Conservation (phyloP, 2,113 vertebrate genomes). For the Syngnathoides biaculeatus region DNA sequence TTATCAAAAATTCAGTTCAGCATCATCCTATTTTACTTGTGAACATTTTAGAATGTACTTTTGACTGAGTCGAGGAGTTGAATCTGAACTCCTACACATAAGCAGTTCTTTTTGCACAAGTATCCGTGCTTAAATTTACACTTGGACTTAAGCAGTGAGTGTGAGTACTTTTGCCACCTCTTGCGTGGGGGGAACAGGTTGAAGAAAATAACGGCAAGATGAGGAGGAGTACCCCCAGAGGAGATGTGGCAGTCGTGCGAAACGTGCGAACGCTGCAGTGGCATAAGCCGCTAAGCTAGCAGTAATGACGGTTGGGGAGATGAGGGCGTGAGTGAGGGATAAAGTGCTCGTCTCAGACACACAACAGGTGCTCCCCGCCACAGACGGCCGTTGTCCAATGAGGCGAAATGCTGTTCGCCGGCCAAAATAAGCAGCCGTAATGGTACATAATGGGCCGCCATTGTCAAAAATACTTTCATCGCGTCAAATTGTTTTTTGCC, state of each 20-base stretch:
- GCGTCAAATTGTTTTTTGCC: conserved; percentile 57
- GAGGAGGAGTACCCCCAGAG: conserved; percentile 55
- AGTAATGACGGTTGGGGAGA: conserved; percentile 71
- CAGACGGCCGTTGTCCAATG: conserved; percentile 37
- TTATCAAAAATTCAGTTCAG: too few relatives aligned
- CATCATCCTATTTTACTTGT: too few relatives aligned
- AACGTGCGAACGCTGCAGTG: conserved; percentile 64
- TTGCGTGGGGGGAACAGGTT: conserved; percentile 43
- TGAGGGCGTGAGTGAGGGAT: conserved; percentile 40
- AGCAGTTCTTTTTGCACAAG: too few relatives aligned
- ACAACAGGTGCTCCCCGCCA: conserved; percentile 60
- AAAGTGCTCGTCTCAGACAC: conserved; percentile 63
- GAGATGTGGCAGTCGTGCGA: conserved; percentile 62
- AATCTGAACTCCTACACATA: too few relatives aligned
- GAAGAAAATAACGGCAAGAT: conserved; percentile 65
- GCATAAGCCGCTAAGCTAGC: conserved; percentile 68
- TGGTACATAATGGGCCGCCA: conserved; percentile 57
- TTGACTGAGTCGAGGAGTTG: too few relatives aligned
- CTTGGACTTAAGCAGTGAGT: not conserved
- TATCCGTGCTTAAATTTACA: too few relatives aligned
- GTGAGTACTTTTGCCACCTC: not conserved
- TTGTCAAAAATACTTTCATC: conserved; percentile 57
- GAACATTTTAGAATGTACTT: too few relatives aligned
- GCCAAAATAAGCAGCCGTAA: conserved; percentile 47
- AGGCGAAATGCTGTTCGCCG: conserved; percentile 39